phyloP scores from a whole-genome alignment of 2,113 vertebrate species.

The Dipodomys stephensi region DNA sequence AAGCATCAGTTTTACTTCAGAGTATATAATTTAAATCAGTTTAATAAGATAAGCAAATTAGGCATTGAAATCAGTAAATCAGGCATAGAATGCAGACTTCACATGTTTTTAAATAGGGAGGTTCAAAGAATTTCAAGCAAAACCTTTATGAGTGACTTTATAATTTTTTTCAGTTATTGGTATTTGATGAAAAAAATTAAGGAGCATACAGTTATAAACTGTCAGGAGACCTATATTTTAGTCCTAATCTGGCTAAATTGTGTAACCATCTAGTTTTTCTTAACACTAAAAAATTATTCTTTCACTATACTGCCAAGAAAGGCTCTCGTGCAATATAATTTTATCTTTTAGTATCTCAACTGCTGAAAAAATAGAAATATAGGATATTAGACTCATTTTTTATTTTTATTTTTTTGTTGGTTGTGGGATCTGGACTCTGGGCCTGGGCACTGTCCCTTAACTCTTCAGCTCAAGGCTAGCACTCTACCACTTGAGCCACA shows the following conservation, averaged over 20 bases:
- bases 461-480: no score
- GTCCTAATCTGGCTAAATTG: constrained; percentile 20
- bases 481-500: no score
- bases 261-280: constrained; percentile 50
- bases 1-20: constrained; percentile 49
- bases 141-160: background rate
- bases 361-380: constrained; percentile 50
- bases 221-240: background rate
- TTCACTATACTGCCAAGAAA: background rate
- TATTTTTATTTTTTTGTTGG: no score
- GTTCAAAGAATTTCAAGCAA: constrained; percentile 50
- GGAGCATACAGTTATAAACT: background rate
- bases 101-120: constrained; percentile 40
- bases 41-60: constrained; percentile 56
- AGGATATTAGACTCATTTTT: constrained; percentile 14
- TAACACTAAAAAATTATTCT: constrained; percentile 39
- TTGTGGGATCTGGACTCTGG: background rate
- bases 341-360: constrained; percentile 28
- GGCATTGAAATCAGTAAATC: no score
- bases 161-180: constrained; percentile 36
- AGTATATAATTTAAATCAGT: constrained; percentile 38
- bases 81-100: background rate
- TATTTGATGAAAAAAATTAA: constrained; percentile 17
- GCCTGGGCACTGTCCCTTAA: no score
- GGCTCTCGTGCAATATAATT: background rate